Evolutionary conservation across 2,113 vertebrate species (phyloP).

Genomic region (Rostratula benghalensis): DNA sequence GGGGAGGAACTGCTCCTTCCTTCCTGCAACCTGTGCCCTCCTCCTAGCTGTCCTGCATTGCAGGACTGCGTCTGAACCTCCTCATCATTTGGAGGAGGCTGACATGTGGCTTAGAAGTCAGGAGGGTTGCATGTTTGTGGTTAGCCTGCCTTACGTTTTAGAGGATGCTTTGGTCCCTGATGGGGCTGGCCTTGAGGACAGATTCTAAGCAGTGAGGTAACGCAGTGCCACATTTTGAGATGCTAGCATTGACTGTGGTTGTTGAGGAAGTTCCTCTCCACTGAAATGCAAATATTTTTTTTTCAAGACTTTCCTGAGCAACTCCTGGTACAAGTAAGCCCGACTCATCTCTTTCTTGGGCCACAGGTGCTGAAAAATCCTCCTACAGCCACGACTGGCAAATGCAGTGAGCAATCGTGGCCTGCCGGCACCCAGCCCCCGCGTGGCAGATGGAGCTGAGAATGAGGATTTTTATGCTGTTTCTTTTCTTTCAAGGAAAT

Average conservation of each 20-base stretch:
- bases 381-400: neutral
- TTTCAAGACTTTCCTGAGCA: neutral
- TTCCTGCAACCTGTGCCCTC: neutral
- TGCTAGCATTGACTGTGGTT: neutral
- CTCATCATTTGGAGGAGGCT: neutral
- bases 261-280: neutral
- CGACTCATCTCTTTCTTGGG: neutral
- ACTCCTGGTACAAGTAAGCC: neutral
- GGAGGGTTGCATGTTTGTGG: conserved; percentile 47
- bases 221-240: neutral
- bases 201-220: neutral
- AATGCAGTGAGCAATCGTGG: neutral
- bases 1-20: neutral
- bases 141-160: conserved; percentile 34
- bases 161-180: conserved; percentile 34
- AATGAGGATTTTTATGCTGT: conserved; percentile 25
- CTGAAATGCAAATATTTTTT: neutral
- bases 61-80: neutral
- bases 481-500: conserved; percentile 58
- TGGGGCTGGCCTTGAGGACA: conserved; percentile 17
- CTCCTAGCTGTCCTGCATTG: neutral
- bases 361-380: neutral
- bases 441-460: neutral
- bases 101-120: neutral
- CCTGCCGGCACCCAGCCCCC: neutral